phyloP scores from a whole-genome alignment of 2,888 invertebrate species.

The Sarcophaga variegata region DNA sequence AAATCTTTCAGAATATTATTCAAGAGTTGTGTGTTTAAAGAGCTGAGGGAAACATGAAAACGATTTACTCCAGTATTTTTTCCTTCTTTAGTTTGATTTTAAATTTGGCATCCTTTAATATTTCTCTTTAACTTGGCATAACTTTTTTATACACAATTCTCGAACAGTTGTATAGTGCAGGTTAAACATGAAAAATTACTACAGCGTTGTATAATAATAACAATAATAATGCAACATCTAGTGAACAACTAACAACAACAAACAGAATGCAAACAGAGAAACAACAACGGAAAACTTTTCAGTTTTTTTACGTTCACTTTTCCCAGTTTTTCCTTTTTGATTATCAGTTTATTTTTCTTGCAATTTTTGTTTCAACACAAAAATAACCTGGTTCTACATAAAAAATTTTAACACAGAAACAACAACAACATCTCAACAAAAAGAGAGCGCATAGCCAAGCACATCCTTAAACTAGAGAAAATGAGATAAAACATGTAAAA shows the following conservation, averaged over 20 bases:
- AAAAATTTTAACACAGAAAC: conserved; percentile 3
- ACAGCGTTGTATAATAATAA: background rate
- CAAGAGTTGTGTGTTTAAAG: too few relatives aligned
- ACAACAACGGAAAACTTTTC: background rate
- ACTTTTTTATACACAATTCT: too few relatives aligned
- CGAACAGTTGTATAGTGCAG: background rate
- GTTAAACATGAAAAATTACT: background rate
- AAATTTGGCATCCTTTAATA: too few relatives aligned
- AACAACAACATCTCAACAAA: background rate
- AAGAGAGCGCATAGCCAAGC: background rate
- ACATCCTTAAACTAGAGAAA: conserved; percentile 10
- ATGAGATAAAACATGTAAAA: background rate
- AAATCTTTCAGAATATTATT: too few relatives aligned
- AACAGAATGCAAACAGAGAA: background rate
- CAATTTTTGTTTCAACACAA: background rate
- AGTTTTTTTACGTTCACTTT: background rate
- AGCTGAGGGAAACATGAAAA: too few relatives aligned
- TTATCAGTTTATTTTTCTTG: background rate
- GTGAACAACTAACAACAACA: background rate
- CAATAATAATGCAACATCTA: background rate
- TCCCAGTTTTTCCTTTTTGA: background rate
- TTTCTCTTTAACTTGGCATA: too few relatives aligned
- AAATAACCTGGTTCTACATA: conserved; percentile 35
- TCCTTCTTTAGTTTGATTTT: too few relatives aligned
- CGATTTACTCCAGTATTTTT: too few relatives aligned